Percentiles rank a stretch among this genome's conserved stretches.
Conservation (phyloP, 1,140 invertebrate species). For the Zaprionus inermis region DNA sequence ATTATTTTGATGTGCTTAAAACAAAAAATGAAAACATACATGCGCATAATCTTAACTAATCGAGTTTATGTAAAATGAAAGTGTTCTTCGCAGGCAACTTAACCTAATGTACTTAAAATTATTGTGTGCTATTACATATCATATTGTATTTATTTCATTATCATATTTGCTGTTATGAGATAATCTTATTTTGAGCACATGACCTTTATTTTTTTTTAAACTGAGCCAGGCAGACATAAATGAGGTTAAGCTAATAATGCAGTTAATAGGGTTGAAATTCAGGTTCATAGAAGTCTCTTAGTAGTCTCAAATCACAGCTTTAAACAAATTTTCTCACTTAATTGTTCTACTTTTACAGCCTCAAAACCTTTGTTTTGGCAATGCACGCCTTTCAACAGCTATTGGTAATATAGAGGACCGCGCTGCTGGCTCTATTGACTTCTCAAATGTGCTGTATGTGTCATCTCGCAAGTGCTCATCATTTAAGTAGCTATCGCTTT, state of each 20-base stretch:
- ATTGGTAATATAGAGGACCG: slow-evolving; percentile 67
- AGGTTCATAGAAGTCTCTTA: background rate
- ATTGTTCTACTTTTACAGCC: background rate
- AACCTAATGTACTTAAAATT: background rate
- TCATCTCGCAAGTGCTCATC: slow-evolving; percentile 50
- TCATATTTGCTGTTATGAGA: background rate
- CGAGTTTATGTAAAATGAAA: background rate
- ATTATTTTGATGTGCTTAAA: background rate
- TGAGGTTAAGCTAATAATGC: background rate
- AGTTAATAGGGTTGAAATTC: background rate
- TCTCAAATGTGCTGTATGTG: slow-evolving; percentile 56
- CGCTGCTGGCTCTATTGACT: slow-evolving; percentile 56
- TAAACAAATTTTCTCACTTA: background rate
- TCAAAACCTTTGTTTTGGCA: background rate
- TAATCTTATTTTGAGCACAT: background rate
- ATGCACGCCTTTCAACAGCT: background rate
- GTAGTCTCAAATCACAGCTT: slow-evolving; percentile 2
- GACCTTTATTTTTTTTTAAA: background rate
- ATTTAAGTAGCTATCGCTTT: slow-evolving; percentile 26
- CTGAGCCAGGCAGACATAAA: background rate
- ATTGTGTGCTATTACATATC: no score
- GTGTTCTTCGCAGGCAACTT: background rate
- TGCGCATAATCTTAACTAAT: background rate
- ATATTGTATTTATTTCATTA: background rate
- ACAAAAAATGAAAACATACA: no score